phyloP scores from a whole-genome alignment of 2,888 invertebrate genomes.

The Folsomia candida region DNA sequence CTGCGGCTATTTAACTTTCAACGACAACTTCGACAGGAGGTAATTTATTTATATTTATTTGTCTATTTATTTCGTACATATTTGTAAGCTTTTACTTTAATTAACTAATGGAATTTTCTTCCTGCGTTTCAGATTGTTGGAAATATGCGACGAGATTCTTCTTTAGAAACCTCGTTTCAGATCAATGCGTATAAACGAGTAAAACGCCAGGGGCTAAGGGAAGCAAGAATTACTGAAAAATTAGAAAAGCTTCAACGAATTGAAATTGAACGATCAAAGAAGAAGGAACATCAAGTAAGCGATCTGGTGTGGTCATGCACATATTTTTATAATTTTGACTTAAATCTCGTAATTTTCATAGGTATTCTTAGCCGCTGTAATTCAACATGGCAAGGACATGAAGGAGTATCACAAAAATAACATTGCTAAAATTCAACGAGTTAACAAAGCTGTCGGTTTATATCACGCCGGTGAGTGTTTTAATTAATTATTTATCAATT shows the following conservation, averaged over 20 bases:
- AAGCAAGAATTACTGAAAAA: constrained; percentile 64
- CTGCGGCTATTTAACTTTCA: constrained; percentile 63
- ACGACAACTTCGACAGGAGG: constrained; percentile 56
- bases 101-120: not conserved
- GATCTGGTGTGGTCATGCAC: too few species aligned
- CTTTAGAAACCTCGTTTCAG: constrained; percentile 63
- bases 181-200: constrained; percentile 63
- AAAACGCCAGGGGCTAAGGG: constrained; percentile 63
- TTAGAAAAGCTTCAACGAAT: constrained; percentile 65
- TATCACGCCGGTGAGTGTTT: constrained; percentile 64
- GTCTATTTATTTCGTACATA: too few species aligned
- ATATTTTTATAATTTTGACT: too few species aligned
- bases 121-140: constrained; percentile 42
- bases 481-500: too few species aligned
- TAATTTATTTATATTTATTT: too few species aligned
- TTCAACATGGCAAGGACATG: constrained; percentile 63
- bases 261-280: constrained; percentile 61
- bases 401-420: constrained; percentile 62
- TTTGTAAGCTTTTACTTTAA: too few species aligned
- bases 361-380: constrained; percentile 62
- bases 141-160: constrained; percentile 61
- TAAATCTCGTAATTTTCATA: constrained; percentile 48
- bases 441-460: constrained; percentile 61
- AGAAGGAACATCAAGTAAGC: constrained; percentile 59
- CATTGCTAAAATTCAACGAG: constrained; percentile 57